Conservation (phyloP, 2,113 vertebrate genomes). For the Pipra filicauda region DNA sequence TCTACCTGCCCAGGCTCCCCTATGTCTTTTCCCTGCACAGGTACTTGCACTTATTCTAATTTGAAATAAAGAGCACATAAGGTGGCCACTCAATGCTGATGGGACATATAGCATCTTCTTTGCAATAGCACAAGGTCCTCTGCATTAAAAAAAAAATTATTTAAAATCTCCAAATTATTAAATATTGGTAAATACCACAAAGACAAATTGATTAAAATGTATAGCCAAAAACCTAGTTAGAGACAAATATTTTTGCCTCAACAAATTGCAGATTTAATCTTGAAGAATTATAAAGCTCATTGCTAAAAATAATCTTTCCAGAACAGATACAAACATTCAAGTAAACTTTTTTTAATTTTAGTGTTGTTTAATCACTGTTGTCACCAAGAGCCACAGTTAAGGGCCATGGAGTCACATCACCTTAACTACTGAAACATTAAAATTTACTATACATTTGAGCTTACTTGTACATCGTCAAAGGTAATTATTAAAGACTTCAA, state of each 20-base stretch:
- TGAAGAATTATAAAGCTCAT: not conserved
- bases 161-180: not conserved
- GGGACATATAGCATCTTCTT: not conserved
- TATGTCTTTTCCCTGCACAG: not conserved
- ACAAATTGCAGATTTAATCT: not conserved
- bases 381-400: not conserved
- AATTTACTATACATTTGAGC: not conserved
- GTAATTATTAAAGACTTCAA: not conserved
- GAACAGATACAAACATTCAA: not conserved
- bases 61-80: not conserved
- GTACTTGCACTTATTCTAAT: not conserved
- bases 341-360: not conserved
- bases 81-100: not conserved
- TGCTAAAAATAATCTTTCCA: conserved; percentile 30
- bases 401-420: not conserved
- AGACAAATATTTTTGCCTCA: not conserved
- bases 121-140: not conserved
- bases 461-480: not conserved
- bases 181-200: not conserved
- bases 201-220: not conserved
- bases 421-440: not conserved
- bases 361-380: not conserved
- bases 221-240: not conserved
- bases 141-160: not conserved
- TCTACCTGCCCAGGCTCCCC: not conserved